Evolutionary conservation across 2,113 vertebrate species (phyloP).

Genomic region (Illadopsis cleaveri): DNA sequence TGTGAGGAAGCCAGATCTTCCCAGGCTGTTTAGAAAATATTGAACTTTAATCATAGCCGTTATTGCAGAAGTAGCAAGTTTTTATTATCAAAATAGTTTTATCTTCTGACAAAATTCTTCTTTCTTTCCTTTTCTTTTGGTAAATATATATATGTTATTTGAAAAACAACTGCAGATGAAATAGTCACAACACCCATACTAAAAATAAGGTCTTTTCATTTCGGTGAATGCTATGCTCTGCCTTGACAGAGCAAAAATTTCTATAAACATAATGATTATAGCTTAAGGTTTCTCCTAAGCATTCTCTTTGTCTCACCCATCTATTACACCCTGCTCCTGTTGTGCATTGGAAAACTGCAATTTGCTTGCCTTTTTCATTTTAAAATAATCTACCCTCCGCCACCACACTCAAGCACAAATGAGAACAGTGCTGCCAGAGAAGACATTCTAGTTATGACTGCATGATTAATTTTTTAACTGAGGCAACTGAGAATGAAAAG

Average conservation of each 20-base stretch:
- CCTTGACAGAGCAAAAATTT: slow-evolving; percentile 9
- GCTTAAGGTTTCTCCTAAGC: background rate
- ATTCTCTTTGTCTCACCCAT: background rate
- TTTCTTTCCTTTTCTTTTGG: background rate
- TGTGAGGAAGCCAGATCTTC: background rate
- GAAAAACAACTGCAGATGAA: background rate
- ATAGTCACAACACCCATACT: background rate
- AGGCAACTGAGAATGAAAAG: slow-evolving; percentile 36
- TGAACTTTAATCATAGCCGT: background rate
- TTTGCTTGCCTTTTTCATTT: slow-evolving; percentile 39
- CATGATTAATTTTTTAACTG: slow-evolving; percentile 49
- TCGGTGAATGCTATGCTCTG: background rate
- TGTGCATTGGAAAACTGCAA: background rate
- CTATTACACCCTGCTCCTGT: background rate
- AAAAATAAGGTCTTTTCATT: background rate
- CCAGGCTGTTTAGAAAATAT: background rate
- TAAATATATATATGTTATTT: background rate
- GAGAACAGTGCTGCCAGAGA: background rate
- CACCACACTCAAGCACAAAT: background rate
- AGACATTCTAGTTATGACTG: slow-evolving; percentile 4
- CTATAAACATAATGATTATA: background rate
- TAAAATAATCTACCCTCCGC: background rate
- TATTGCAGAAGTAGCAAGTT: background rate
- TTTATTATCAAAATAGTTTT: background rate
- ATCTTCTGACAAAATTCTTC: background rate